Evolutionary conservation across 2,888 invertebrate species (phyloP), one percentile per base, ranked within the genome.

Genomic region (Bhutanitis thaidina): DNA sequence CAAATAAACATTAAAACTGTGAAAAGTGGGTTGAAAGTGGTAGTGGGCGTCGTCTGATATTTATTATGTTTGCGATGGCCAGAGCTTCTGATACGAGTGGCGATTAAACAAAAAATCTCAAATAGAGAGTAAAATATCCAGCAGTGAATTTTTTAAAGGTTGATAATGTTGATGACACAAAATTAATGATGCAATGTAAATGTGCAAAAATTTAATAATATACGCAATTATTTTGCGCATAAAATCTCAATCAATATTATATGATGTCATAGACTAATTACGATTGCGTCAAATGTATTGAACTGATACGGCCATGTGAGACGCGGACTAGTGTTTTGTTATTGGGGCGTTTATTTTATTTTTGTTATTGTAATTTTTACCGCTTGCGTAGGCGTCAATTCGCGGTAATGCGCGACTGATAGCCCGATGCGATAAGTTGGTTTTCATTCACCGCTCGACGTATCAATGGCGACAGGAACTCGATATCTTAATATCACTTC

Each of bases 401-500:
- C 39, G 44, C 44, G 27, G 32, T 15, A 27, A 30, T n/a, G 37
- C 5, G 43, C 5, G 38, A 12, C 14, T 29, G 43, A 43, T 43
- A 44, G 10, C 13, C 12, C 32, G 34, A n/a, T 3, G 43, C 30
- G 49, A 49, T 49, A 27, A 16, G 34, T 10, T 38, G 25, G 44
- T 50, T 27, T 44, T 34, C 49, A 50, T 50, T 50, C 49, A 50
- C 35, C 9, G 49, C 10, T 8, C 27, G 29, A 3, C 38, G 35
- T 50, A 50, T 50, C 49, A 50, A 44, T 44, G 39, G 34, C 25
- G 39, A 32, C 50, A 50, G 50, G 50, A 50, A 50, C 49, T n/a
- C 49, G 30, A 7, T 48, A 48, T 41, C 14, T 13, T 9, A 44
- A 27, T 37, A 36, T 15, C 41, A 16, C 30, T 49, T 37, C 49